Base-by-base conservation (phyloP, 2,113 vertebrate genomes). In the Ascaphus truei region DNA sequence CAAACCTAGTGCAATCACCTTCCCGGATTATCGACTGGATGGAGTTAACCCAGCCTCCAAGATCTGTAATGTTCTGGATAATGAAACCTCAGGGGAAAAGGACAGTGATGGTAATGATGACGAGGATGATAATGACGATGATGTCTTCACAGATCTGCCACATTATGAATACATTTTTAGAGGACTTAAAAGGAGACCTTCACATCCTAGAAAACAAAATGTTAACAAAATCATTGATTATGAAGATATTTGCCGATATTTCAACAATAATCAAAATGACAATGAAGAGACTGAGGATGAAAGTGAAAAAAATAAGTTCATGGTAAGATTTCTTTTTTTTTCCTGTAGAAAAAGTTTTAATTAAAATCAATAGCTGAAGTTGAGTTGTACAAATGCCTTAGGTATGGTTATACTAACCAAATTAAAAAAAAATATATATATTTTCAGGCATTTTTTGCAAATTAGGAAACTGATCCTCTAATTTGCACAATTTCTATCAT, bases 1-100 rank as follows among this genome's bases (percentile, higher is more conserved):
- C 75, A 89, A 89, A 71, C 75, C 75, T 12, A 89, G 83, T 68
- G 83, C 82, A 64, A 90, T 92, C 67, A 72, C 88, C 3, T 95
- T 94, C 80, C 82, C 84, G 18, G 84, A 92, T 61, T 75, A 68
- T 64, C 68, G 61, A 12, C 66, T 16, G 51, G 45, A 30, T 25
- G 36, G 71, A 31, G 26, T n/a, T 16, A 68, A 68, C 20, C 34
- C 53, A 62, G 74, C 71, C 2, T 52, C 83, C 56, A 75, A 20
- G 36, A 71, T 73, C 45, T 76, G 60, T 0, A 76, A 86, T 31
- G 80, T 77, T 45, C 88, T 75, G 25, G 84, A 89, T 1, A 76
- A 75, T 8, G 83, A 63, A 8, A 7, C 58, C 9, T 84, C 81
- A 13, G 80, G 74, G 31, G 85, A 86, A n/a, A 81, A 80, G 10